These are phyloP conservation scores for Amiota mariae DNA, from an alignment of 2,888 invertebrate species.

Conservation along the genomic window DNA sequence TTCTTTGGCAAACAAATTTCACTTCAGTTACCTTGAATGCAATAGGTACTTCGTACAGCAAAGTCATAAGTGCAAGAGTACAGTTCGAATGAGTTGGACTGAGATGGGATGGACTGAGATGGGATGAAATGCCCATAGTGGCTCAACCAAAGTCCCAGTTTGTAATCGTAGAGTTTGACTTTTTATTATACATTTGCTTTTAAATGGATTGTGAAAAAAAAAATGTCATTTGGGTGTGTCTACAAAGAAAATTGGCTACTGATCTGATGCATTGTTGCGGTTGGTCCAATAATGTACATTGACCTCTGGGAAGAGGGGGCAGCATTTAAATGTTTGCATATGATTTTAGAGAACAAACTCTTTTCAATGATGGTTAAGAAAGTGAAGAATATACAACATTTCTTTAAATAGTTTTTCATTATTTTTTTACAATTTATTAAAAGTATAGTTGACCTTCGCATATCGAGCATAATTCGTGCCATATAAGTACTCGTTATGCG, in stretches of 20 bases:
- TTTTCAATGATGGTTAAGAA: no score
- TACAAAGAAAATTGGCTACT: background rate
- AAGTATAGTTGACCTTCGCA: no score
- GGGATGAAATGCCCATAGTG: background rate
- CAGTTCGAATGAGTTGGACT: background rate
- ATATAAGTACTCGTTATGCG: no score
- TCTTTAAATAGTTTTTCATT: no score
- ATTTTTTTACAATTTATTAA: no score
- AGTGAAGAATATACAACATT: no score
- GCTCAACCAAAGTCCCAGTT: background rate
- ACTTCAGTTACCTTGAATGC: constrained; percentile 14
- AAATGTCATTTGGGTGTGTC: constrained; percentile 25
- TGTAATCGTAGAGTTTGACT: background rate
- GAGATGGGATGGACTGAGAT: background rate
- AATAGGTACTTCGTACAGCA: background rate
- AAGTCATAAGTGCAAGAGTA: no score
- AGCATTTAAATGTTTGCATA: constrained; percentile 10
- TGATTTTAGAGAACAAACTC: background rate
- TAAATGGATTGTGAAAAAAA: no score
- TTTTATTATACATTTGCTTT: constrained; percentile 2
- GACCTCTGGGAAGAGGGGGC: constrained; percentile 3
- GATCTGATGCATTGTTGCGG: background rate
- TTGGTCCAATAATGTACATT: constrained; percentile 11
- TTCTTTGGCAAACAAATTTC: constrained; percentile 29
- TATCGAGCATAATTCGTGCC: no score